Evolutionary conservation across 2,888 invertebrate species (phyloP).

Genomic region (Junonia oenone): DNA sequence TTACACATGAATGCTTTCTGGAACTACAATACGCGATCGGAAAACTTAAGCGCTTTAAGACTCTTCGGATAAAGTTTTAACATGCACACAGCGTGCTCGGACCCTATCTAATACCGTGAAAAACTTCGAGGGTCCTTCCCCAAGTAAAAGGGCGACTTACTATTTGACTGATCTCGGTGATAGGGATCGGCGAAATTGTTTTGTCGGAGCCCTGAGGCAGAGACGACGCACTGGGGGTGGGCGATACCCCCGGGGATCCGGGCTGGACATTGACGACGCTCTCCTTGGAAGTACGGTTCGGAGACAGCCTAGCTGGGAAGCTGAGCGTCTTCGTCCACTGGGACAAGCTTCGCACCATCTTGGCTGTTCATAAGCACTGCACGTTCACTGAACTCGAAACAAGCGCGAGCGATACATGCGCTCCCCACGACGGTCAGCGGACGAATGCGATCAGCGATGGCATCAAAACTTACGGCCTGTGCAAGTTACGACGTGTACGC

Average conservation of each 20-base stretch:
- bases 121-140: conserved; percentile 23
- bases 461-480: conserved; percentile 53
- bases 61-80: conserved; percentile 5
- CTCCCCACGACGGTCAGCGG: conserved; percentile 52
- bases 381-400: conserved; percentile 60
- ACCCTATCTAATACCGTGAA: conserved; percentile 15
- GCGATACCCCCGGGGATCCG: conserved; percentile 78
- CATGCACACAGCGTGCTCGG: conserved; percentile 16
- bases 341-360: conserved; percentile 92
- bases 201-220: conserved; percentile 79
- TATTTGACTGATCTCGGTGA: conserved; percentile 84
- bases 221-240: conserved; percentile 81
- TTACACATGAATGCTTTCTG: conserved; percentile 11
- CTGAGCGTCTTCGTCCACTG: conserved; percentile 95
- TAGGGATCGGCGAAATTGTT: conserved; percentile 79
- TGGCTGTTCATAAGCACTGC: conserved; percentile 72
- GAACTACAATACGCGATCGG: conserved; percentile 17
- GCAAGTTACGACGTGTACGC: conserved; percentile 61
- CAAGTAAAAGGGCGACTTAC: conserved; percentile 65
- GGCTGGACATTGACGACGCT: conserved; percentile 81
- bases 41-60: conserved; percentile 8
- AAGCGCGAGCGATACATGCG: conserved; percentile 52
- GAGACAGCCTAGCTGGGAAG: conserved; percentile 91
- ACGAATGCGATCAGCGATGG: conserved; percentile 54
- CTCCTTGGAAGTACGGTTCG: conserved; percentile 88